A percentile compares a stretch with the other conserved stretches of the same genome.
phyloP scores from a whole-genome alignment of 2,888 invertebrate genomes.

The Cheilosia variabilis region DNA sequence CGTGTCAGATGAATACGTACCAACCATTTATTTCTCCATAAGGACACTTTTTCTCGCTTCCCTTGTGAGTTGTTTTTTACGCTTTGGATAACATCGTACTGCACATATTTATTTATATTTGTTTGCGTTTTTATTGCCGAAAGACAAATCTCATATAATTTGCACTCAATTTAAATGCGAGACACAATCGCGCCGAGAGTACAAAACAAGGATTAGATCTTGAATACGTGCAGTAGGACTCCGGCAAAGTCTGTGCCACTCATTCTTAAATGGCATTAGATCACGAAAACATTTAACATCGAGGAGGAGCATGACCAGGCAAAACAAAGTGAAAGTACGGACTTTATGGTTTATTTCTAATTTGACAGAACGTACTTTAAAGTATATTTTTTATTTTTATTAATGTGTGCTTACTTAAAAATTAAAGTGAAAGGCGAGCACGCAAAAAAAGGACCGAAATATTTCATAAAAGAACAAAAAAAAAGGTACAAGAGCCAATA shows the following conservation, averaged over 20 bases:
- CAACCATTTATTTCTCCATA: conserved; percentile 50
- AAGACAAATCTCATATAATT: conserved; percentile 82
- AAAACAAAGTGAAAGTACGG: conserved; percentile 23
- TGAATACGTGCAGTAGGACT: conserved; percentile 11
- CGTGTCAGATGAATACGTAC: conserved; percentile 44
- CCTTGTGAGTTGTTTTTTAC: neutral
- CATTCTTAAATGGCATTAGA: conserved; percentile 8
- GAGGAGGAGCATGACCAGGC: neutral
- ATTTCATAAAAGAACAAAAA: conserved; percentile 21
- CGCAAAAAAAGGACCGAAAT: conserved; percentile 16
- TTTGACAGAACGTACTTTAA: conserved; percentile 28
- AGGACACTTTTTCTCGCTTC: conserved; percentile 24
- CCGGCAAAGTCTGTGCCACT: neutral
- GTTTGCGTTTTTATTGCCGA: conserved; percentile 30
- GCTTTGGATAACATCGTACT: conserved; percentile 33
- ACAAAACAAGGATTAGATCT: conserved; percentile 32
- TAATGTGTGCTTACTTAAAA: conserved; percentile 29
- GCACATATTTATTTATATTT: conserved; percentile 43
- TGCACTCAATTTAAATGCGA: conserved; percentile 84
- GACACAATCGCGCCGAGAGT: conserved; percentile 80
- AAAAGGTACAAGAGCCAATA: conserved; percentile 42
- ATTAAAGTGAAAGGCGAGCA: conserved; percentile 3
- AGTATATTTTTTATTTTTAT: conserved; percentile 8
- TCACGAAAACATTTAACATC: conserved; percentile 11
- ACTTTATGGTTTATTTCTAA: conserved; percentile 10